These are phyloP conservation scores for Leptothorax acervorum DNA, from an alignment of 2,888 invertebrate genomes.

Conservation along the genomic window DNA sequence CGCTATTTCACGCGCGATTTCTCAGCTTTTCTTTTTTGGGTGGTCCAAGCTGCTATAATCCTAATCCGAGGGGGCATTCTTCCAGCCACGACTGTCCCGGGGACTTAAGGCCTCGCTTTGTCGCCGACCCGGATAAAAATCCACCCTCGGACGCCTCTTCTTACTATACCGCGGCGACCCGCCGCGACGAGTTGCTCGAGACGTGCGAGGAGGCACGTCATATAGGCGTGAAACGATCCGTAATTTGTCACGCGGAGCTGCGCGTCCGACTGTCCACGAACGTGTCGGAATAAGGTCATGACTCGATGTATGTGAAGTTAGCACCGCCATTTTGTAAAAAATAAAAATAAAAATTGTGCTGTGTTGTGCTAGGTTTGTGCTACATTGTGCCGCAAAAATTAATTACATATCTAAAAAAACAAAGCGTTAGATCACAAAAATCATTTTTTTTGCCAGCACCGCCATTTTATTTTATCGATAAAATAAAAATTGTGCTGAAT, in stretches of 20 bases:
- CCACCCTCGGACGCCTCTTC: slow-evolving; percentile 79
- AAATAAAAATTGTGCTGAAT: no score
- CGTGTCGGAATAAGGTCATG: slow-evolving; percentile 64
- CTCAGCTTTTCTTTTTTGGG: slow-evolving; percentile 71
- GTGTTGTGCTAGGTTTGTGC: no score
- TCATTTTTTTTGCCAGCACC: no score
- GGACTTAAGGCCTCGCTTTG: slow-evolving; percentile 80
- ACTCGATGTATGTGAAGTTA: no score
- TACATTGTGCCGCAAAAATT: no score
- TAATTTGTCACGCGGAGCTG: slow-evolving; percentile 82
- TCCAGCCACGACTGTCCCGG: slow-evolving; percentile 82
- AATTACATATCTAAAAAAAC: no score
- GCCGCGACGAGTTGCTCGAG: slow-evolving; percentile 74
- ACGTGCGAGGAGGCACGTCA: slow-evolving; percentile 84
- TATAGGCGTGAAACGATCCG: slow-evolving; percentile 85
- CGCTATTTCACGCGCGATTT: slow-evolving; percentile 73
- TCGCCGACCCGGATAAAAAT: slow-evolving; percentile 74
- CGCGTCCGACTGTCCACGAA: slow-evolving; percentile 57
- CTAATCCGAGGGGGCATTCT: slow-evolving; percentile 85
- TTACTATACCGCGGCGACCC: slow-evolving; percentile 71
- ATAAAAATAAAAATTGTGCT: no score
- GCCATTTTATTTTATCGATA: no score
- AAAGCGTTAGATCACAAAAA: no score
- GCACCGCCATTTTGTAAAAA: no score
- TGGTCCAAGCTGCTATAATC: slow-evolving; percentile 78